Evolutionary conservation across 1,140 invertebrate genomes (phyloP).

Genomic region (Anagrus nilaparvatae): DNA sequence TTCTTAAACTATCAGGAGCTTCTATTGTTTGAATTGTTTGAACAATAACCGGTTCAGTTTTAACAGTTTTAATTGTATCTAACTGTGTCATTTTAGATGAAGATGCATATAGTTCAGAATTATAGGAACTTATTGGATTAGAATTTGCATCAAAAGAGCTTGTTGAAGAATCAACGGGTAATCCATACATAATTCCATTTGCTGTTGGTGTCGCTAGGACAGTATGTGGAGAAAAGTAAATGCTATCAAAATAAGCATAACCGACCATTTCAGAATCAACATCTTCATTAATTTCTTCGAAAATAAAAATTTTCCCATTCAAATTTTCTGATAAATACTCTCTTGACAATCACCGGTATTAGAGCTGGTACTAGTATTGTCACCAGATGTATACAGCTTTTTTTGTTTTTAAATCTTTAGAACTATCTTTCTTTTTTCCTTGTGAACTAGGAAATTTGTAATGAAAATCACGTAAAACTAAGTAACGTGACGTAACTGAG

Average conservation of each 20-base stretch:
- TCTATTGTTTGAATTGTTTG: constrained; percentile 36
- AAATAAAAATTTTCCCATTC: constrained; percentile 38
- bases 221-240: constrained; percentile 23
- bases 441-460: constrained; percentile 32
- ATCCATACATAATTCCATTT: constrained; percentile 28
- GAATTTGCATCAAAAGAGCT: constrained; percentile 34
- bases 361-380: constrained; percentile 39
- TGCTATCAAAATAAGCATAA: constrained; percentile 29
- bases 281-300: constrained; percentile 39
- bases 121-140: constrained; percentile 29
- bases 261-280: constrained; percentile 35
- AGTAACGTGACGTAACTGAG: constrained; percentile 34
- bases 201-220: constrained; percentile 33
- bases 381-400: constrained; percentile 37
- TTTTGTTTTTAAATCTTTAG: constrained; percentile 37
- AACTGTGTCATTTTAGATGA: constrained; percentile 32
- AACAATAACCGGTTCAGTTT: constrained; percentile 35
- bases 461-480: constrained; percentile 49
- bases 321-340: constrained; percentile 36
- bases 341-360: constrained; percentile 36
- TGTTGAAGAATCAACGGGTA: constrained; percentile 26
- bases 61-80: constrained; percentile 27
- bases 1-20: constrained; percentile 34
- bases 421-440: constrained; percentile 26
- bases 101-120: constrained; percentile 34